Evolutionary conservation across 2,113 vertebrate species (phyloP), one percentile per base, ranked within the genome.

Genomic region (Numida meleagris): DNA sequence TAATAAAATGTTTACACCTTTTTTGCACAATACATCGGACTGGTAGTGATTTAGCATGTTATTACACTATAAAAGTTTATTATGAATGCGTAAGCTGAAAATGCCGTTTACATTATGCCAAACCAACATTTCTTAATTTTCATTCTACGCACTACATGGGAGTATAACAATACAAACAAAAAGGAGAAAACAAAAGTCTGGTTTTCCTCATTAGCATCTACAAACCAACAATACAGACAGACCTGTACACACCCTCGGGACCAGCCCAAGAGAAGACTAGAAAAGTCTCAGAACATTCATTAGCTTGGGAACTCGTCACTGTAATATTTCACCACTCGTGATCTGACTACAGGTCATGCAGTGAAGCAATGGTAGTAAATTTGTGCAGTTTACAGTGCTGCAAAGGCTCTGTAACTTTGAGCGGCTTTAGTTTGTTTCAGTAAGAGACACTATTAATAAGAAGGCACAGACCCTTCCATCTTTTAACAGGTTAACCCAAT

Each of bases 261-360:
- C 99, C 99, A 99, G 99, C 99, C 99, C 96, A 98, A 99, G 98
- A 98, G 94, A 94, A 93, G 96, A 96, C 94, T 95, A 96, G 86
- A 97, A 94, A 91, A 91, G 94, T 97, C 90, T 97, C 87, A 73
- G 86, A 90, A 94, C 95, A 96, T 80, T 96, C 95, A 96, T 63
- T 88, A 90, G 84, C 95, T 95, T 91, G 91, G 97, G 89, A 96
- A 94, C 89, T 96, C 95, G 89, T 83, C 91, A 76, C 83, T 58
- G 96, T 89, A 82, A 82, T 58, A 61, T 65, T 87, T 95, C 92
- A 88, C 88, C 88, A 94, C 91, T 84, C 89, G 93, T 23, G 86
- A 89, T 78, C 91, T 71, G 81, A 90, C 82, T 88, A 88, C 29
- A 67, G 70, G 77, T 95, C 96, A 96, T 95, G 97, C 96, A 94